Percentiles rank a stretch among this genome's conserved stretches.
phyloP scores from a whole-genome alignment of 2,113 vertebrate species.

The Tiliqua scincoides region DNA sequence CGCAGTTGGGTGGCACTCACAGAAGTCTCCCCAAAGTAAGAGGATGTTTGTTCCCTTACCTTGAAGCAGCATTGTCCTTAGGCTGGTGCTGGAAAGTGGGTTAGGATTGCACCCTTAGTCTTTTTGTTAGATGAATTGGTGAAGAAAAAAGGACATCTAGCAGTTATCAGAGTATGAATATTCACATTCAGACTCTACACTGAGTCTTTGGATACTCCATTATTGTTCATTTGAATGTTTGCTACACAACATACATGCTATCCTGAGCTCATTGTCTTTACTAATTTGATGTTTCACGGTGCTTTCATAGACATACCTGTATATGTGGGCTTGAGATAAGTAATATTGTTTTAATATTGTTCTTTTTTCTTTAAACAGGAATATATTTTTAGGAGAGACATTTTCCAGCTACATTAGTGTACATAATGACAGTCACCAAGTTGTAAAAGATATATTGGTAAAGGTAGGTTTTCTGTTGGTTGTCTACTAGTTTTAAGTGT shows the following conservation, averaged over 20 bases:
- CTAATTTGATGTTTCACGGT: neutral
- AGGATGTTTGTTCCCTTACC: no score
- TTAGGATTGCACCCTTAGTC: no score
- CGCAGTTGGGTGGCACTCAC: no score
- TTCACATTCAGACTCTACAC: neutral
- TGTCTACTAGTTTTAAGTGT: neutral
- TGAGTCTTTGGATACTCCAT: neutral
- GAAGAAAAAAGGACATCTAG: neutral
- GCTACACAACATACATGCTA: neutral
- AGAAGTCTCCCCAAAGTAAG: no score
- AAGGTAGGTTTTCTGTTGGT: constrained; percentile 81
- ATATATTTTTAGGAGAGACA: constrained; percentile 97
- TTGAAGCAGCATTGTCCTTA: no score
- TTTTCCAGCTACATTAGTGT: constrained; percentile 99
- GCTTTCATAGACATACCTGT: neutral
- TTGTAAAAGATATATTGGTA: constrained; percentile 95
- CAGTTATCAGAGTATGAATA: neutral
- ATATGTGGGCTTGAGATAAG: neutral
- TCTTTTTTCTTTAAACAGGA: constrained; percentile 76
- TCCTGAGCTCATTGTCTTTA: neutral
- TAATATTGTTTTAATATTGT: neutral
- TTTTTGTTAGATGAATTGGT: neutral
- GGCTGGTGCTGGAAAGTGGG: no score
- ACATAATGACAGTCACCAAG: constrained; percentile 95
- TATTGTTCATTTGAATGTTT: neutral